Conservation (phyloP, 2,113 vertebrate genomes). For the Podocnemis expansa region DNA sequence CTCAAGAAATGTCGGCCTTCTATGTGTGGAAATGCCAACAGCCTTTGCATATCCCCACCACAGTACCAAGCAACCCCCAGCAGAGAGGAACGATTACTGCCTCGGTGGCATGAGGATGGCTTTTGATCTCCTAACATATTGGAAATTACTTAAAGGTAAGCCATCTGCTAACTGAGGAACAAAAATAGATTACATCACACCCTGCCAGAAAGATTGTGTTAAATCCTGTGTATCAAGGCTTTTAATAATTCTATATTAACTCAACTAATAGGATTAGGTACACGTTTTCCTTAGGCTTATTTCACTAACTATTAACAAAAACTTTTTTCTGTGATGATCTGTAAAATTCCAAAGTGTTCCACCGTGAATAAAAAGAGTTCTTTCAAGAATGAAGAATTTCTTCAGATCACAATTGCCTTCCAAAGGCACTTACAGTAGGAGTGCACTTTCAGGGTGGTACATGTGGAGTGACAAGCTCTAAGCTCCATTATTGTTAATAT, state of each 20-base stretch:
- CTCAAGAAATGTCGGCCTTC: constrained; percentile 93
- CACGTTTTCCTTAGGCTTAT: constrained; percentile 79
- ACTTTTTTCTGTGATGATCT: constrained; percentile 51
- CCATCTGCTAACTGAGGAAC: constrained; percentile 85
- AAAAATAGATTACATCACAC: constrained; percentile 92
- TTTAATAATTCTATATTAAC: constrained; percentile 88
- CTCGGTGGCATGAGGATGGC: constrained; percentile 80
- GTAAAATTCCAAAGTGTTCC: constrained; percentile 73
- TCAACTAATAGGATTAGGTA: constrained; percentile 88
- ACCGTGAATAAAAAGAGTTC: constrained; percentile 59
- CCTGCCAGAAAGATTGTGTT: constrained; percentile 86
- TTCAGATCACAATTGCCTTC: constrained; percentile 57
- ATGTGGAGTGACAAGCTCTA: background rate
- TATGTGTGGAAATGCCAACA: constrained; percentile 96
- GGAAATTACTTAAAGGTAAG: constrained; percentile 95
- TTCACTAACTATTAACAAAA: constrained; percentile 75
- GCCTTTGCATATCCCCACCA: constrained; percentile 88
- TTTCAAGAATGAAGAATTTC: constrained; percentile 61
- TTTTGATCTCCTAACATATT: constrained; percentile 95
- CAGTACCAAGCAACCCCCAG: constrained; percentile 82
- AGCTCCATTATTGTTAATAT: background rate
- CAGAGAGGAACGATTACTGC: constrained; percentile 89
- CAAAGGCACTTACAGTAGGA: constrained; percentile 11
- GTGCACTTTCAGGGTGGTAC: background rate
- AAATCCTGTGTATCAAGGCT: constrained; percentile 83